phyloP scores from a whole-genome alignment of 2,113 vertebrate species.

The Tyrannus savana region DNA sequence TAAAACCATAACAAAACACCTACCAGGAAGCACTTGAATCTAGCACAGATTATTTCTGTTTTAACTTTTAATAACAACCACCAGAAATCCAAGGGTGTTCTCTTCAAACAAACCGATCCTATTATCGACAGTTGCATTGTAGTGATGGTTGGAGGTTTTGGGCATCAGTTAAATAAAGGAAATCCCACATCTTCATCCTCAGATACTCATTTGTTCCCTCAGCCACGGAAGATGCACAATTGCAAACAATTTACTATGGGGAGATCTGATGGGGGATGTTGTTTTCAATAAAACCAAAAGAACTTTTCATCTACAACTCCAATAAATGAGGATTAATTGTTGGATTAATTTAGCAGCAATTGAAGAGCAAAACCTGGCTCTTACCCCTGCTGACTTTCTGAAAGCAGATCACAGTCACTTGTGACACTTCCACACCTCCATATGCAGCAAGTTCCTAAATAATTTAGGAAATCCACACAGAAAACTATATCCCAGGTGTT shows the following conservation, averaged over 20 bases:
- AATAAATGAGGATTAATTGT: neutral
- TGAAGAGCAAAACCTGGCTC: neutral
- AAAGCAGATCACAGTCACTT: neutral
- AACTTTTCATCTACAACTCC: neutral
- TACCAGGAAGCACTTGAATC: neutral
- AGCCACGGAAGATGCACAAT: rapidly evolving
- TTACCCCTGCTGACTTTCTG: neutral
- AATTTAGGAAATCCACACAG: neutral
- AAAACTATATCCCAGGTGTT: rapidly evolving
- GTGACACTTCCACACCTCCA: too few species aligned
- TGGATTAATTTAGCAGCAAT: neutral
- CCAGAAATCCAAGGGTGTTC: neutral
- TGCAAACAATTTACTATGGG: neutral
- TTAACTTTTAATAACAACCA: neutral
- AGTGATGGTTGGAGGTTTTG: neutral
- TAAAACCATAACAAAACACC: neutral
- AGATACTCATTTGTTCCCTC: neutral
- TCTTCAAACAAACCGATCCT: neutral
- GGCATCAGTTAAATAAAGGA: neutral
- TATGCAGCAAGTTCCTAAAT: neutral
- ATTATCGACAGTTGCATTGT: neutral
- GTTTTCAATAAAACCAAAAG: neutral
- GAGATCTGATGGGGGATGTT: too few species aligned
- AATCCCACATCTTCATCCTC: neutral
- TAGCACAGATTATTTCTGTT: neutral